phyloP scores from a whole-genome alignment of 2,113 vertebrate species.

The Amphilophus citrinellus region DNA sequence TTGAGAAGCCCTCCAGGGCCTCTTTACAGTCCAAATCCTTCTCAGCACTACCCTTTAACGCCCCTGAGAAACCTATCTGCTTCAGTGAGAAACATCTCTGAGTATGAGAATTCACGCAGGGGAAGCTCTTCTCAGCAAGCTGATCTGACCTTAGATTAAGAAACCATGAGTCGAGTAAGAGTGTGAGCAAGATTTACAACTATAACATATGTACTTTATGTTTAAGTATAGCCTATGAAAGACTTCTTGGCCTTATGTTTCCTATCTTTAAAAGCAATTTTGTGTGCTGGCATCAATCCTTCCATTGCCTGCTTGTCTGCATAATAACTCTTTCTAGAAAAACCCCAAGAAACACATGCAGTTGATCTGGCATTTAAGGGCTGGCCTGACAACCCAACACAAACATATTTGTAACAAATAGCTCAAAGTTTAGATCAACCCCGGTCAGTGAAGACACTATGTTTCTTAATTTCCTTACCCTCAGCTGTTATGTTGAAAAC shows the following conservation, averaged over 20 bases:
- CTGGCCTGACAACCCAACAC: background rate
- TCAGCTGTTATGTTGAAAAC: conserved; percentile 90
- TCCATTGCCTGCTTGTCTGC: background rate
- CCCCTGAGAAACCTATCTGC: conserved; percentile 39
- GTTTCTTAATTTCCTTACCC: conserved; percentile 73
- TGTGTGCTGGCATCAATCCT: background rate
- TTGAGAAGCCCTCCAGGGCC: conserved; percentile 39
- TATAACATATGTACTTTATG: background rate
- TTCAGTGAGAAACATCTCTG: conserved; percentile 21
- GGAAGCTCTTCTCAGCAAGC: background rate
- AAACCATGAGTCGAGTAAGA: background rate
- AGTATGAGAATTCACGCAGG: conserved; percentile 17
- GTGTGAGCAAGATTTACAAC: background rate
- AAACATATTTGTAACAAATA: background rate
- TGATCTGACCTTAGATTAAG: conserved; percentile 37
- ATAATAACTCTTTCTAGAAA: background rate
- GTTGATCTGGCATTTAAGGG: background rate
- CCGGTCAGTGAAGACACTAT: background rate
- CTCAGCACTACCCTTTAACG: conserved; percentile 26
- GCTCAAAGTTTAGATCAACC: background rate
- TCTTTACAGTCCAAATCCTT: conserved; percentile 40
- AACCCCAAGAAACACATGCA: background rate
- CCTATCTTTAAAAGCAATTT: background rate
- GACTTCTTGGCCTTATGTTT: background rate
- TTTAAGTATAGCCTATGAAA: background rate